Evolutionary conservation across 2,113 vertebrate species (phyloP).

Genomic region (Tursiops truncatus): DNA sequence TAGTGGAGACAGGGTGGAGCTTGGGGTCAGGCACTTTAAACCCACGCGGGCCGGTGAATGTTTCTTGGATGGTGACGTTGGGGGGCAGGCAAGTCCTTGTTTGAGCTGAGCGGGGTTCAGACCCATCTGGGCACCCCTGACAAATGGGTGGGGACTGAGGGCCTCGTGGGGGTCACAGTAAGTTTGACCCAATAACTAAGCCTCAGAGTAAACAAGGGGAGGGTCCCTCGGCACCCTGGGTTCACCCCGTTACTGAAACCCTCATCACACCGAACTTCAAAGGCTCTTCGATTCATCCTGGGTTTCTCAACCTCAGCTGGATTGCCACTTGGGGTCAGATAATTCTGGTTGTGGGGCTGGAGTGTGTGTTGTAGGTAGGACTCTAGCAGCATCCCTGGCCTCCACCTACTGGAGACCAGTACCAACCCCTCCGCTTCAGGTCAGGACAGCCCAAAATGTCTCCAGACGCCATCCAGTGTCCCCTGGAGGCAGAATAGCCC

Average conservation of each 20-base stretch:
- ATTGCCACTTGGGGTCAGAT: background rate
- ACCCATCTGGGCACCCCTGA: background rate
- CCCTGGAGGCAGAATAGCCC: background rate
- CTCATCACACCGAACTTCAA: rapidly evolving
- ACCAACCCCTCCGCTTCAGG: rapidly evolving
- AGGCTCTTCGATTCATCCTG: rapidly evolving
- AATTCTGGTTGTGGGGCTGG: background rate
- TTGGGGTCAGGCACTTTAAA: rapidly evolving
- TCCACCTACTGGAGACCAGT: rapidly evolving
- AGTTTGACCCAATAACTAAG: background rate
- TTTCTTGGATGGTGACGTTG: rapidly evolving
- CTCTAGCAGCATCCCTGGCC: background rate
- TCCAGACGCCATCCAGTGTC: rapidly evolving
- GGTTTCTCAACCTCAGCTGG: background rate
- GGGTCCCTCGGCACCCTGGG: rapidly evolving
- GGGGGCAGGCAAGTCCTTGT: no score
- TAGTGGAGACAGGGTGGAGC: background rate
- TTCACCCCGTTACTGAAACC: rapidly evolving
- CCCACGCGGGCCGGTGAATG: rapidly evolving
- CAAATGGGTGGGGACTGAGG: background rate
- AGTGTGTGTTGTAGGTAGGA: background rate
- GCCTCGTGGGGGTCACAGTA: rapidly evolving
- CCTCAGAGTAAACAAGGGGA: rapidly evolving
- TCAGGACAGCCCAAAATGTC: rapidly evolving
- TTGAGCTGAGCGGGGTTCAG: background rate